Evolutionary conservation across 1,140 invertebrate genomes (phyloP).

Genomic region (Bombus picipes): DNA sequence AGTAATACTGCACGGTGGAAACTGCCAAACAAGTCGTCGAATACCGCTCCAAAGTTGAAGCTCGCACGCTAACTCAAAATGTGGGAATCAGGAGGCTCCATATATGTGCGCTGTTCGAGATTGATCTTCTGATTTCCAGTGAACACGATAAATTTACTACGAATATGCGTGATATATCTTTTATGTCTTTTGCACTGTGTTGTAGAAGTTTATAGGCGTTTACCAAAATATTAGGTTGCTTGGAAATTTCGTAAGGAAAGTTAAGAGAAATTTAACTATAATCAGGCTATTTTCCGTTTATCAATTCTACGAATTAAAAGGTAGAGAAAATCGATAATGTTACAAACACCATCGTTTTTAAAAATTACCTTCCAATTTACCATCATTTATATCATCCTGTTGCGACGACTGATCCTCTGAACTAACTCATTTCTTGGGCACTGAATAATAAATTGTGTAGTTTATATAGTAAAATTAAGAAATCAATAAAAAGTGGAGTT

Average conservation of each 20-base stretch:
- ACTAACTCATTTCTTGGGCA: too few relatives aligned
- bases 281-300: rapidly evolving
- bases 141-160: background rate
- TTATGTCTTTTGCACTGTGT: background rate
- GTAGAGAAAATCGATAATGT: too few relatives aligned
- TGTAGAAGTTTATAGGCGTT: background rate
- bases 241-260: too few relatives aligned
- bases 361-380: too few relatives aligned
- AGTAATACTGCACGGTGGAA: background rate
- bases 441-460: too few relatives aligned
- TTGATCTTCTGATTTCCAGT: background rate
- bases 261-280: too few relatives aligned
- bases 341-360: too few relatives aligned
- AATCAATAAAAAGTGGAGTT: too few relatives aligned
- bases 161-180: background rate
- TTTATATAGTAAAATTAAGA: too few relatives aligned
- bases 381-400: too few relatives aligned
- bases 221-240: background rate
- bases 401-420: too few relatives aligned
- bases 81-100: background rate
- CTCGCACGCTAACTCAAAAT: background rate
- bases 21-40: constrained; percentile 1
- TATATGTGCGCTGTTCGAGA: background rate
- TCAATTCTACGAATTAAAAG: too few relatives aligned
- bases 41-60: background rate